Conservation (phyloP, 2,797 vertebrate species). For the Centropyge bicolor region DNA sequence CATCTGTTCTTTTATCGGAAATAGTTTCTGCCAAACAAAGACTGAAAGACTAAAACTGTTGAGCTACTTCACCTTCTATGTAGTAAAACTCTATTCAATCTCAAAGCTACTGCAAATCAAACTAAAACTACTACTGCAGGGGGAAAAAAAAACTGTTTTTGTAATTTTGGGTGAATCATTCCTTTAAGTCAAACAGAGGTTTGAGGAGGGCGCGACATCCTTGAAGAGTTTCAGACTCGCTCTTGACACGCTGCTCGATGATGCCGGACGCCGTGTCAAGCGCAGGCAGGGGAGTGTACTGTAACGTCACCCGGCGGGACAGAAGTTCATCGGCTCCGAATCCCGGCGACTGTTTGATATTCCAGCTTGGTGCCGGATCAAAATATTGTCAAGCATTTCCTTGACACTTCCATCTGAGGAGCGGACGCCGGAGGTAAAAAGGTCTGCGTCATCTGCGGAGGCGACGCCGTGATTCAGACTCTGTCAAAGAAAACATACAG, state of each 20-base stretch:
- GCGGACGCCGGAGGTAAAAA: conserved; percentile 5
- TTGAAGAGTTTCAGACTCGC: conserved; percentile 5
- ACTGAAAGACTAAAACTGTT: not conserved
- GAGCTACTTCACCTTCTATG: not conserved
- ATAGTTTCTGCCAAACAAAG: not conserved
- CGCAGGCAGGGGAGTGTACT: not conserved
- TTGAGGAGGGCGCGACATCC: not conserved
- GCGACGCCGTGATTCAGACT: conserved; percentile 25
- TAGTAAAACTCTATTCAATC: not conserved
- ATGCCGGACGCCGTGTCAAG: not conserved
- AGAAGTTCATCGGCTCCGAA: conserved; percentile 16
- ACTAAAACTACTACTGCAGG: not conserved
- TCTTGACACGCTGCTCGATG: not conserved
- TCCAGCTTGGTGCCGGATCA: conserved; percentile 7
- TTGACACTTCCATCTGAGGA: conserved; percentile 8
- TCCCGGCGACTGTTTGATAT: conserved; percentile 11
- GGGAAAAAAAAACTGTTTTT: not conserved
- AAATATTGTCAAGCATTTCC: conserved; percentile 18
- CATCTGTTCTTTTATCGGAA: too few relatives aligned
- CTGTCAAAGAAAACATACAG: conserved; percentile 12
- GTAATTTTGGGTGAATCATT: not conserved
- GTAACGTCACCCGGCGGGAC: conserved; percentile 2
- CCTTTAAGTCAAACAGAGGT: not conserved
- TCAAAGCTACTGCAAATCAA: not conserved
- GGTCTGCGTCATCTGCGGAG: conserved; percentile 20